phyloP scores from a whole-genome alignment of 2,113 vertebrate genomes.

The Ceratotherium simum region DNA sequence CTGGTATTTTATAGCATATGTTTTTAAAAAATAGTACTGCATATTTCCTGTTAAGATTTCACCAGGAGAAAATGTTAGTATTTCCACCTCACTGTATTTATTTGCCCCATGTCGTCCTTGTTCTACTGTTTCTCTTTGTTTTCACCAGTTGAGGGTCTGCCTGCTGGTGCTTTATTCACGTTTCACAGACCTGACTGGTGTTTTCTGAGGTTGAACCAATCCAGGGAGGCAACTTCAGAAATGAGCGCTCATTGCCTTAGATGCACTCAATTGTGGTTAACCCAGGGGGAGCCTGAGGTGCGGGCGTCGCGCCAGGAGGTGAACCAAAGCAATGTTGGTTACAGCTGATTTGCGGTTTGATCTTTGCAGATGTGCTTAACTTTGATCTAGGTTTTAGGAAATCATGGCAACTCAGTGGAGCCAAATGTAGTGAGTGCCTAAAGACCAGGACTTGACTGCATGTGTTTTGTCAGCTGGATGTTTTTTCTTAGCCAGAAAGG shows the following conservation, averaged over 20 bases:
- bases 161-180: neutral
- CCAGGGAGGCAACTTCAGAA: neutral
- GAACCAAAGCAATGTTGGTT: constrained; percentile 52
- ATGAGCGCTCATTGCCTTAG: neutral
- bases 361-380: constrained; percentile 46
- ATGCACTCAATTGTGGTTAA: constrained; percentile 25
- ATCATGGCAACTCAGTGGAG: neutral
- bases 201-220: neutral
- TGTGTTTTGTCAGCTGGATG: neutral
- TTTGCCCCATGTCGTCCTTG: neutral
- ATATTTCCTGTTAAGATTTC: neutral
- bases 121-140: neutral
- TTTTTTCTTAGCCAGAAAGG: constrained; percentile 34
- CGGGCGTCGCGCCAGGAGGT: neutral
- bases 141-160: neutral
- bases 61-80: neutral
- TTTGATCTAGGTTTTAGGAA: constrained; percentile 57
- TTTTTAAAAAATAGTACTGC: neutral
- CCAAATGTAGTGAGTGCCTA: neutral
- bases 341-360: constrained; percentile 50
- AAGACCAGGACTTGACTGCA: neutral
- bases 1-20: neutral
- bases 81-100: neutral
- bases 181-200: neutral
- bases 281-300: neutral